Base-by-base conservation (phyloP, 1,140 invertebrate species). In the Hyposmocoma kahamanoa region DNA sequence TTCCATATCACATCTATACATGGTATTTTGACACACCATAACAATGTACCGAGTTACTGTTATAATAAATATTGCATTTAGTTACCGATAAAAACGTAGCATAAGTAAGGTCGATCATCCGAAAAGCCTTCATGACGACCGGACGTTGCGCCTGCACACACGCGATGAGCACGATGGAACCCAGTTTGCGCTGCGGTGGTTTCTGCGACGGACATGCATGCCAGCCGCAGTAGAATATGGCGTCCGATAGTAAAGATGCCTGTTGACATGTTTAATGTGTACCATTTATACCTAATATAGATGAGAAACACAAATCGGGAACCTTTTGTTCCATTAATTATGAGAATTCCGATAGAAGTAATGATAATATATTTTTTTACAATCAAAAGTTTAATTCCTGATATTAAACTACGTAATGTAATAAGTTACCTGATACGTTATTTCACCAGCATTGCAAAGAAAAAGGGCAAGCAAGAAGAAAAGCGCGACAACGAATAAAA, bases 31-130 rank as follows among this genome's bases (percentile, higher is more conserved):
- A n/a, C n/a, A n/a, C n/a, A n/a, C n/a, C n/a, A n/a, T n/a, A n/a
- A n/a, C n/a, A n/a, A n/a, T n/a, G n/a, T n/a, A n/a, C n/a, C n/a
- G n/a, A n/a, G n/a, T n/a, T n/a, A n/a, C n/a, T n/a, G n/a, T n/a
- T n/a, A n/a, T n/a, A n/a, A n/a, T n/a, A n/a, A n/a, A n/a, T n/a
- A n/a, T n/a, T n/a, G n/a, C n/a, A n/a, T n/a, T n/a, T n/a, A n/a
- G n/a, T 70, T 65, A 84, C 80, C 24, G 76, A 82, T 17, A 84
- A 78, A 59, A 84, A 84, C 39, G 80, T 84, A 17, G 53, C 67
- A 47, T 84, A 84, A 4, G 80, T 81, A 41, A 84, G 54, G 50
- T 82, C 74, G 34, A 82, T 78, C 47, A 84, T 72, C 1, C 78
- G 76, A 49, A 84, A 84, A 0, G 80, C 78, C 53, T 84, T 82